Conservation (phyloP, 1,140 invertebrate species). For the Trinorchestia longiramus region DNA sequence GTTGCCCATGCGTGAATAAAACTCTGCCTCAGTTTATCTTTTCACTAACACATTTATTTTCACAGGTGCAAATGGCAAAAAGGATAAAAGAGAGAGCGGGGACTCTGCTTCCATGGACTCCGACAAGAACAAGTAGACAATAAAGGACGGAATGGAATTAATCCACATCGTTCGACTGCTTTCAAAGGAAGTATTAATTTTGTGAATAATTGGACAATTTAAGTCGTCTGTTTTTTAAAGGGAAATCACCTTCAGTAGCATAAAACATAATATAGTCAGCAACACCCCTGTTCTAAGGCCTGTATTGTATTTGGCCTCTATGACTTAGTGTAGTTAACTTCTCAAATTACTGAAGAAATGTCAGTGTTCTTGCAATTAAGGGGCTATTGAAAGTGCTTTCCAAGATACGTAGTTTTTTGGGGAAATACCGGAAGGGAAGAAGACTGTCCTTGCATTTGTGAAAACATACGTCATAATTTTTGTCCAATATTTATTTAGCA, state of each 20-base stretch:
- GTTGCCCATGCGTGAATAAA: too few species aligned
- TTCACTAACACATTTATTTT: too few species aligned
- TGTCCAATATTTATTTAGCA: background rate
- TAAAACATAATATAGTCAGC: background rate
- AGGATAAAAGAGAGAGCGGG: slow-evolving; percentile 17
- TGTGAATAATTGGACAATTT: background rate
- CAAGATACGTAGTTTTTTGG: too few species aligned
- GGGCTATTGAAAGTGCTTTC: too few species aligned
- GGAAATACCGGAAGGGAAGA: too few species aligned
- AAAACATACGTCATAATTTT: background rate
- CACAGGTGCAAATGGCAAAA: slow-evolving; percentile 42
- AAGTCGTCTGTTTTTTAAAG: background rate
- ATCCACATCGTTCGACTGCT: background rate
- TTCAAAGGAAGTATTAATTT: background rate
- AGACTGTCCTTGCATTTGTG: background rate
- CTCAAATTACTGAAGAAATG: background rate
- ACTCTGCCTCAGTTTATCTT: too few species aligned
- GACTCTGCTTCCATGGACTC: slow-evolving; percentile 9
- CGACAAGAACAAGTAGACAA: slow-evolving; percentile 11
- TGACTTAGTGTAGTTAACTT: background rate
- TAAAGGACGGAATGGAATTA: background rate
- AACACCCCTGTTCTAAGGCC: background rate
- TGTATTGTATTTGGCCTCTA: background rate
- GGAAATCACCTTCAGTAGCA: background rate
- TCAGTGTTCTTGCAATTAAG: too few species aligned